These are phyloP conservation scores for Drosophila punjabiensis DNA, from an alignment of 1,140 invertebrate species.

Conservation along the genomic window DNA sequence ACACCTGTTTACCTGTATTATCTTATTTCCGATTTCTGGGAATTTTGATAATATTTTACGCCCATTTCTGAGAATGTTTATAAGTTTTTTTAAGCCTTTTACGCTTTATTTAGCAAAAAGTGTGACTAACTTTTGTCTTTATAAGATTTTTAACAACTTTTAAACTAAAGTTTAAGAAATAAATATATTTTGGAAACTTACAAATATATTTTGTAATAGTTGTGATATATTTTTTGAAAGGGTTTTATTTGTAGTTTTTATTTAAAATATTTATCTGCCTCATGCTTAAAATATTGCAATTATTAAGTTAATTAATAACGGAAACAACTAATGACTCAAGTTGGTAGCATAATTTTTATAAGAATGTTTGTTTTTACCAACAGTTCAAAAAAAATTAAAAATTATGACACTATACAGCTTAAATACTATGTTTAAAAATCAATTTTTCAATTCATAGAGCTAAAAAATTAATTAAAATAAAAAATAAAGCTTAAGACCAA, in stretches of 20 bases:
- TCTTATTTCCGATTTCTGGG: not conserved
- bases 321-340: not conserved
- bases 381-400: too few species aligned
- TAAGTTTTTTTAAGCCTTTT: not conserved
- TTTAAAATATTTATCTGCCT: too few species aligned
- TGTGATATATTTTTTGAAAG: too few species aligned
- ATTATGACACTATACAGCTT: too few species aligned
- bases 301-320: too few species aligned
- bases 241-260: too few species aligned
- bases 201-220: not conserved
- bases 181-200: not conserved
- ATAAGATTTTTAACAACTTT: not conserved
- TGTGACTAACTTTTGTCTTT: not conserved
- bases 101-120: not conserved
- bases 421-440: not conserved
- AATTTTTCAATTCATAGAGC: not conserved
- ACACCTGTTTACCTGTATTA: not conserved
- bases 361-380: not conserved
- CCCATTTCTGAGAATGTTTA: not conserved
- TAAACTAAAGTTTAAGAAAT: not conserved
- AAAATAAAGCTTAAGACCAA: not conserved
- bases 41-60: slow-evolving; percentile 1
- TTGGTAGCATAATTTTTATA: not conserved
- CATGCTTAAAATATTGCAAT: too few species aligned
- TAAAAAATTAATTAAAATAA: not conserved